Evolutionary conservation across 2,797 vertebrate genomes (phyloP), one percentile per base, ranked within the genome.

Genomic region (Zenarchopterus dispar): DNA sequence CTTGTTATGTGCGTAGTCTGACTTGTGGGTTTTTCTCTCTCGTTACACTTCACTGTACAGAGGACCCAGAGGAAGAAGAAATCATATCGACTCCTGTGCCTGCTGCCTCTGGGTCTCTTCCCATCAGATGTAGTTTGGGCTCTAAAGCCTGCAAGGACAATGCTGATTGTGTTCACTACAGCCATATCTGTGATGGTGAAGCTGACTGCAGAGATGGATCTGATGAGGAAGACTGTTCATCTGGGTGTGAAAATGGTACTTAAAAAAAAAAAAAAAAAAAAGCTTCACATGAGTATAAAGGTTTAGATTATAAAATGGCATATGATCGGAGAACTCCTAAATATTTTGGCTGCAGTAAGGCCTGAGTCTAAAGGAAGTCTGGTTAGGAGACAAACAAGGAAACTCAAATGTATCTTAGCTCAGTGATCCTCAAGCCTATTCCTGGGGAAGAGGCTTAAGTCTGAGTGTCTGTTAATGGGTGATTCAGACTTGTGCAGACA

Each of bases 191-290:
- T 59, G 96, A 98, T 1, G 95, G 94, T 0, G 79, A 93, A 2
- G 2, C 21, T 0, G 97, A 98, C 91, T 99, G 97, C 44, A 8
- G 9, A n/a, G 97, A 98, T 5, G 93, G 94, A 33, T 93, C 93
- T 0, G 97, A 98, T 0, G 97, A 99, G 75, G 88, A 94, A 26
- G 94, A 93, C n/a, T 91, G 91, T 28, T 5, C 9, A 17, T 63
- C 64, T 0, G 21, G 33, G 43, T 94, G 93, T 82, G 73, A 66
- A 56, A 52, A 2, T 0, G 89, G 93, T 93, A 75, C 80, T 43
- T 16, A 8, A n/a, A n/a, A n/a, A n/a, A n/a, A n/a, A n/a, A n/a
- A n/a, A n/a, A n/a, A n/a, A n/a, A n/a, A n/a, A n/a, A n/a, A n/a
- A n/a, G 21, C 36, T 15, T 15, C 18, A 8, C 31, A 33, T 7